Evolutionary conservation across 2,888 invertebrate genomes (phyloP), one percentile per base, ranked within the genome.

Genomic region (Drosophila borborema): DNA sequence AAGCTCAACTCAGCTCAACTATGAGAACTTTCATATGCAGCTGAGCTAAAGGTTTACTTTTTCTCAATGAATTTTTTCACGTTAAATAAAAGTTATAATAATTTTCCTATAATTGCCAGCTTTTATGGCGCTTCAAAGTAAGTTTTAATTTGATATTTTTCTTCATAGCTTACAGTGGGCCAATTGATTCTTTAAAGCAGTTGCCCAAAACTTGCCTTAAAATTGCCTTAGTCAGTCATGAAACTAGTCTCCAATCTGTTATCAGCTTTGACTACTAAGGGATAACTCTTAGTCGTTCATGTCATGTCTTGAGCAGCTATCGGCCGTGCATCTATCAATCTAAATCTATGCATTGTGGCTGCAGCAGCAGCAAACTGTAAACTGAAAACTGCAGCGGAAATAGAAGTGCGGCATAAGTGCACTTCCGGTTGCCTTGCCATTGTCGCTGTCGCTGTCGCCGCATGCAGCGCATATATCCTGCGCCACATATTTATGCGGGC

Each of bases 351-450:
- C 58, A 64, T 51, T 64, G 45, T 53, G 68, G 56, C 20, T 51
- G 63, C 60, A 55, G 41, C 58, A 48, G 48, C 48, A 9, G 23
- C 64, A 56, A 65, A 81, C 73, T 63, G 77, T 2, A 38, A 38
- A 38, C 38, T 38, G 38, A 38, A 77, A 81, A 51, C 72, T 64
- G 72, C 67, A 72, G 66, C 89, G 89, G 83, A 83, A 89, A 83
- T 83, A 89, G 83, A 86, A 86, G 89, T 83, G 89, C 76, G 80
- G 89, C 86, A 82, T 82, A 89, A 86, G 83, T 82, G 89, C 74
- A 86, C 80, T 82, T 83, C 89, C 89, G 89, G 71, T 54, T 54
- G 64, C 20, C 12, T 20, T 20, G 51, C 20, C 28, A 9, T 16
- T 77, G 66, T 55, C 54, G 58, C 51, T 46, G 60, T 36, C 10